Base-by-base conservation (phyloP, 1,140 invertebrate genomes). In the Drosophila kohkoa region DNA sequence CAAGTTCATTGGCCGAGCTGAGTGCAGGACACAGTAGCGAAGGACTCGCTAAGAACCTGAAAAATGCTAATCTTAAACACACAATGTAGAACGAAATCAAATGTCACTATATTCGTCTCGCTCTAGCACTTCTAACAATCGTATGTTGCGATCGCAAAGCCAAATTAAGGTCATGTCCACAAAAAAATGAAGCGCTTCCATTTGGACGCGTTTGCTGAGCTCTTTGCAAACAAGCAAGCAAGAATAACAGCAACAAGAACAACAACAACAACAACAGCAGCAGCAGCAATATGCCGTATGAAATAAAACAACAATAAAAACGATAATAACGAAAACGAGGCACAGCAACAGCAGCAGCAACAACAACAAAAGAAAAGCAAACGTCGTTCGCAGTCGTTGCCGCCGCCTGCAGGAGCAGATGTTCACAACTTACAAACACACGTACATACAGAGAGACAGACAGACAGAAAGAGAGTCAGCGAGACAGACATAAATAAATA, bases 241-340 rank as follows among this genome's bases (percentile, higher is more conserved):
- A 25, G 20, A 25, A 25, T 25, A 25, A 25, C 32, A 25, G 69
- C 41, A 69, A 67, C 32, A 58, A 51, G 10, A n/a, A 64, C 16
- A 49, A 32, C 49, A 43, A 32, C 13, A 51, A 43, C 5, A 72
- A 30, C 5, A 72, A 49, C 35, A 52, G 54, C 28, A 67, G n/a
- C 63, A 69, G 52, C 38, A 74, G 60, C 81, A 74, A 81, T 82
- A 81, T 76, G 79, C 75, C 68, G 75, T 74, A 74, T 70, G 69
- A 75, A 82, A 81, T 88, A 75, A 88, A 88, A 82, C 74, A 89
- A 89, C 86, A 89, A 89, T 86, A 81, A 85, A 82, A 85, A 85
- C 85, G 86, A 89, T 89, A 89, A 88, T 79, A 89, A 88, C 85
- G 81, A 88, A 25, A 88, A 81, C 77, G 77, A 77, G 68, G 62